These are phyloP conservation scores for Pimephales promelas DNA, from an alignment of 2,113 vertebrate species.

Conservation along the genomic window DNA sequence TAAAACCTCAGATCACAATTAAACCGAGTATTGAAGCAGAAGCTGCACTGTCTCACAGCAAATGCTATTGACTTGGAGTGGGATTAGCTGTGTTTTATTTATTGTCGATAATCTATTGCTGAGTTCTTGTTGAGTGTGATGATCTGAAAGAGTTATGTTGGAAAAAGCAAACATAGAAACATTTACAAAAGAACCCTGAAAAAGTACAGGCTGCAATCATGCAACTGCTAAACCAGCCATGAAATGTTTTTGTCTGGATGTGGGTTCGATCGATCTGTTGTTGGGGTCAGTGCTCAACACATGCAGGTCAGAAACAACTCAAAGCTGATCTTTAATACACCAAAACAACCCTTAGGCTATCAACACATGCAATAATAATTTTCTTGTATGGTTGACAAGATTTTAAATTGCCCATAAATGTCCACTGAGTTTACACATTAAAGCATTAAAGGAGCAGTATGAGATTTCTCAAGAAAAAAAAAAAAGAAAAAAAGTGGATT, in stretches of 20 bases:
- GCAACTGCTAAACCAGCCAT: slow-evolving; percentile 43
- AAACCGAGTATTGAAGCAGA: background rate
- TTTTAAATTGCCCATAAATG: no score
- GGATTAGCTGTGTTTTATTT: background rate
- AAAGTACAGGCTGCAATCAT: slow-evolving; percentile 15
- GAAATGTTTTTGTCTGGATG: slow-evolving; percentile 43
- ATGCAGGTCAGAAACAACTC: slow-evolving; percentile 29
- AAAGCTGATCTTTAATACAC: slow-evolving; percentile 17
- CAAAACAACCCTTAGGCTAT: background rate
- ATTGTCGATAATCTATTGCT: background rate
- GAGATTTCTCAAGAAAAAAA: no score
- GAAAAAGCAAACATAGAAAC: slow-evolving; percentile 1
- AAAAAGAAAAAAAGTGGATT: no score
- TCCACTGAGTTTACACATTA: no score
- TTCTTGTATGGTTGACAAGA: background rate
- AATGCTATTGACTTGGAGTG: background rate
- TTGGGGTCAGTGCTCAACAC: slow-evolving; percentile 38
- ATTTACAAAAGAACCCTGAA: background rate
- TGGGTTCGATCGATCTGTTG: background rate
- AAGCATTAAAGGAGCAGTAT: no score
- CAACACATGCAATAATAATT: background rate
- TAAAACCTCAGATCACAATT: slow-evolving; percentile 7
- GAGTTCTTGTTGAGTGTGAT: background rate
- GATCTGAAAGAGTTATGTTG: background rate
- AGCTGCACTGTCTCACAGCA: background rate